Conservation (phyloP, 2,113 vertebrate genomes). For the Apteryx mantelli region DNA sequence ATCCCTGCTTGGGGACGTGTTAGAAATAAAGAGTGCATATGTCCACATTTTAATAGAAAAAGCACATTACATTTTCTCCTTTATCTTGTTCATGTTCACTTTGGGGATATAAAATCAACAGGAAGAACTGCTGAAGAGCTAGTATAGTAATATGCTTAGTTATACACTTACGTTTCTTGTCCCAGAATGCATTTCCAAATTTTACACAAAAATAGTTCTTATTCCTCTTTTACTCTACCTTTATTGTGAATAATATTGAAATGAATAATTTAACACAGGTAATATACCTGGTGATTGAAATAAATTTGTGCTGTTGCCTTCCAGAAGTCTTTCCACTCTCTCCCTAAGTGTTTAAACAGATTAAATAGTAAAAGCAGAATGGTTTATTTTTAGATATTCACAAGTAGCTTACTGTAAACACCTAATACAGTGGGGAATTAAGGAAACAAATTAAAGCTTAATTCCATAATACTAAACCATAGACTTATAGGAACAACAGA, state of each 20-base stretch:
- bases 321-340: background rate
- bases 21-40: background rate
- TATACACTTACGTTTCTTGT: background rate
- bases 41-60: background rate
- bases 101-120: background rate
- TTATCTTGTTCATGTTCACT: background rate
- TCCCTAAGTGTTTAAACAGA: background rate
- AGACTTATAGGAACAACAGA: background rate
- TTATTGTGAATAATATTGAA: background rate
- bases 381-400: slow-evolving; percentile 34
- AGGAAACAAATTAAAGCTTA: slow-evolving; percentile 21
- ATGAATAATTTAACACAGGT: background rate
- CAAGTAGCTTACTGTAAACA: slow-evolving; percentile 18
- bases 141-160: rapidly evolving
- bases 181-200: background rate
- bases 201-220: background rate
- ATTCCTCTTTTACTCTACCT: background rate
- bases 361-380: slow-evolving; percentile 19
- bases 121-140: background rate
- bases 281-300: background rate
- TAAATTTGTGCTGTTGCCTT: background rate
- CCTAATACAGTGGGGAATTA: background rate
- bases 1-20: background rate
- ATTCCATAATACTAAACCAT: background rate
- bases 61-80: background rate